Percentiles rank a stretch among this genome's conserved stretches.
phyloP scores from a whole-genome alignment of 30 jellyfish, hydroid and myxozoan genomes.

The Pseudorhiza aurosa region DNA sequence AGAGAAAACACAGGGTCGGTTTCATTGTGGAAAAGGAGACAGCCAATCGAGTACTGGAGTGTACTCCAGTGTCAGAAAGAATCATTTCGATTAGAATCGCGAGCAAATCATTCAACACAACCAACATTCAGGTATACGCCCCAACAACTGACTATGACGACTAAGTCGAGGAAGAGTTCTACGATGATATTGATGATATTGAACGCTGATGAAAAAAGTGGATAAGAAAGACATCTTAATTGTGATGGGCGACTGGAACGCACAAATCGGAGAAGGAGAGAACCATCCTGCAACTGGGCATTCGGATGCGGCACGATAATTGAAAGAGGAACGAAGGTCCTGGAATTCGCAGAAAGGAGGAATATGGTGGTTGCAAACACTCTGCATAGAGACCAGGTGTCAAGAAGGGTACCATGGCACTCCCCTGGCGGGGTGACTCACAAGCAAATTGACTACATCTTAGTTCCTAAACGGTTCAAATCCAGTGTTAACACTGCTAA shows the following conservation, averaged over 20 bases:
- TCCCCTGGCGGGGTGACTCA: constrained; percentile 19
- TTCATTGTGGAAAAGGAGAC: constrained; percentile 30
- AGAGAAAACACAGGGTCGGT: constrained; percentile 46
- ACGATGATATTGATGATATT: constrained; percentile 55
- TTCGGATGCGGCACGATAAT: not conserved
- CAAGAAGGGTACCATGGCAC: constrained; percentile 35
- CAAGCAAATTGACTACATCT: constrained; percentile 47
- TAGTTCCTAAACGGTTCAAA: constrained; percentile 18
- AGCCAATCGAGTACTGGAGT: constrained; percentile 30
- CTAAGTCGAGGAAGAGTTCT: constrained; percentile 35
- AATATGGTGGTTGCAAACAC: too few species aligned
- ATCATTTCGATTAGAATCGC: constrained; percentile 35
- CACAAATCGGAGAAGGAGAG: constrained; percentile 9
- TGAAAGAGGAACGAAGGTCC: constrained; percentile 20
- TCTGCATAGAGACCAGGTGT: constrained; percentile 17
- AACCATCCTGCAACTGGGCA: constrained; percentile 1
- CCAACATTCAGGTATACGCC: constrained; percentile 48
- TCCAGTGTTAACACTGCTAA: constrained; percentile 44
- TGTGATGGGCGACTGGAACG: constrained; percentile 24
- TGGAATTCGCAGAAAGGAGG: too few species aligned
- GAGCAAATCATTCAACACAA: constrained; percentile 41
- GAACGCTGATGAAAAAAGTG: constrained; percentile 10
- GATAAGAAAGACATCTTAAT: constrained; percentile 27
- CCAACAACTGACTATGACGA: constrained; percentile 53
- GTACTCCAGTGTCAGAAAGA: too few species aligned